These are phyloP conservation scores for Lepidonotus clava DNA, from an alignment of 2,888 invertebrate genomes.

Conservation along the genomic window DNA sequence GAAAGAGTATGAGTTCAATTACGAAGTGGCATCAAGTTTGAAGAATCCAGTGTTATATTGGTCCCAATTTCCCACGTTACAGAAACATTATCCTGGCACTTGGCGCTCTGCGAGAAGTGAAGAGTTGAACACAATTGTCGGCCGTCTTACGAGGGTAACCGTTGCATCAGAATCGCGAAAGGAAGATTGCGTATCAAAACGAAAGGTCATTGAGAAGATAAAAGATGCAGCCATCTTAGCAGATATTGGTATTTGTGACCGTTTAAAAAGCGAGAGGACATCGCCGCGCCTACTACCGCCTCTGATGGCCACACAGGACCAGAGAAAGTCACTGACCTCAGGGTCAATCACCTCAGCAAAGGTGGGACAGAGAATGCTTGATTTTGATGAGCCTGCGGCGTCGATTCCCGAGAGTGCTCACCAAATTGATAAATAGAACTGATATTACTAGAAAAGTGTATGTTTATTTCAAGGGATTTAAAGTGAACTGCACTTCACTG, in stretches of 20 bases:
- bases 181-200: background rate
- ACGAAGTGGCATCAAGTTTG: background rate
- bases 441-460: too few relatives aligned
- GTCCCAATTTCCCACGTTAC: background rate
- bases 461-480: too few relatives aligned
- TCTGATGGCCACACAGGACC: too few relatives aligned
- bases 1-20: constrained; percentile 48
- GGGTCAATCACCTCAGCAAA: too few relatives aligned
- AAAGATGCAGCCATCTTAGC: background rate
- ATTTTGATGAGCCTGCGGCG: background rate
- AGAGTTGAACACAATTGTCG: background rate
- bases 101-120: background rate
- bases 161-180: background rate
- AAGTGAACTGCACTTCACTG: too few relatives aligned
- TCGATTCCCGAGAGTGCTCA: constrained; percentile 5
- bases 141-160: background rate
- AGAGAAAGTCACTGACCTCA: too few relatives aligned
- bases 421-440: too few relatives aligned
- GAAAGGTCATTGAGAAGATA: constrained; percentile 11
- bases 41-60: constrained; percentile 14
- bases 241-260: background rate
- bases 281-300: too few relatives aligned
- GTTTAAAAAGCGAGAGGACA: background rate
- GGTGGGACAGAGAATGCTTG: too few relatives aligned
- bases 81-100: constrained; percentile 20